Evolutionary conservation across 2,797 vertebrate species (phyloP), one percentile per base, ranked within the genome.

Genomic region (Arctocebus calabarensis): DNA sequence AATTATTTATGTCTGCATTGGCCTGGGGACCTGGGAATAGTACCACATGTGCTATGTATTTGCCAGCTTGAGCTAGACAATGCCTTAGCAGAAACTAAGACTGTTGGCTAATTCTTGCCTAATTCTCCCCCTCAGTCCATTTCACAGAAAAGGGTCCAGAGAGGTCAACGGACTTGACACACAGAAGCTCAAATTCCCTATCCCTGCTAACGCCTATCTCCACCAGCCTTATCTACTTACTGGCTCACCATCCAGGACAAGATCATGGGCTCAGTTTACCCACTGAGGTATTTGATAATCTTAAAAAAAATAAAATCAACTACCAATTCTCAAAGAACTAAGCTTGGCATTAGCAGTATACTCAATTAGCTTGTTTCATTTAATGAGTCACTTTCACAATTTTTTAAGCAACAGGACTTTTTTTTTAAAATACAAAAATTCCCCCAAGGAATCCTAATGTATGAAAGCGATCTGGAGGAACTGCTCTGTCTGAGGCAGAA

Each of bases 241-340:
- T 25, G 70, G 13, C 34, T 57, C 25, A 62, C 52, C 29, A 61
- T 34, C 57, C 45, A 59, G 73, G n/a, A 91, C 8, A 88, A 73
- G 78, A 40, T 40, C n/a, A 32, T 22, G 1, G 11, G n/a, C 62
- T 82, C 75, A 84, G 55, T 40, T 95, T 61, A 71, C 62, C 48
- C 85, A 91, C 59, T 70, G 78, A 95, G 94, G 85, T 92, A 92
- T 95, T 89, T 90, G 29, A 93, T 84, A 70, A 94, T 71, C 78
- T 85, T 77, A 43, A 77, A 77, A 77, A 79, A 84, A 34, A 19
- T 40, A 52, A 84, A 52, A 34, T 32, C 37, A 92, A 43, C 68
- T 83, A 88, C 29, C 32, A 57, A 73, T 45, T 97, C 40, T 93
- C 84, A 91, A 94, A 79, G 40, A 82, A 88, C 7, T 48, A 91